A percentile compares a stretch with the other conserved stretches of the same genome.
Evolutionary conservation across 2,888 invertebrate genomes (phyloP).

Genomic region (Oligia strigilis): DNA sequence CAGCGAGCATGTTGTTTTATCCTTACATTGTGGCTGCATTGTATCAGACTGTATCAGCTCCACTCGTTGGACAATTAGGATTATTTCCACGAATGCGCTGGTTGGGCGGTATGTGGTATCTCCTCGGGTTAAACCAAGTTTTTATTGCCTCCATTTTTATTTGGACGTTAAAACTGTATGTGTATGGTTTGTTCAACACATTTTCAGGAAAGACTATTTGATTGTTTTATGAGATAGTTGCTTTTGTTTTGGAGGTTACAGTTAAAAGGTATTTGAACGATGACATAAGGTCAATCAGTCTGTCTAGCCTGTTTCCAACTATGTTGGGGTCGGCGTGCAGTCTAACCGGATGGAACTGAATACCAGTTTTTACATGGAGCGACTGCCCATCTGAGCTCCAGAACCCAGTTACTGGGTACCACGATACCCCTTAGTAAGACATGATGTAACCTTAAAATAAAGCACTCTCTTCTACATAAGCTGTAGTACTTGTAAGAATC

Average conservation of each 20-base stretch:
- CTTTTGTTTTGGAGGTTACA: not conserved
- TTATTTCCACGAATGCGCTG: conserved; percentile 32
- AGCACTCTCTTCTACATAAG: not conserved
- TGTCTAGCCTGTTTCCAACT: not conserved
- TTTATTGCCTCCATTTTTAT: conserved; percentile 38
- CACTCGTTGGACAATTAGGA: conserved; percentile 49
- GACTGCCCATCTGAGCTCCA: not conserved
- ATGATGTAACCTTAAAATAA: not conserved
- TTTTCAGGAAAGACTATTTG: not conserved
- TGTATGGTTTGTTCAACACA: not conserved
- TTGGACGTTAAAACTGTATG: conserved; percentile 16
- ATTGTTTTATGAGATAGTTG: not conserved
- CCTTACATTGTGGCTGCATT: conserved; percentile 47
- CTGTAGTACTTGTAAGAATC: not conserved
- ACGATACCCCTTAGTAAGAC: too few relatives aligned
- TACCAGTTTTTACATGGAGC: too few relatives aligned
- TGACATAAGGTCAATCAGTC: not conserved
- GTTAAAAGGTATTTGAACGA: not conserved
- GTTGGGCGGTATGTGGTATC: conserved; percentile 23
- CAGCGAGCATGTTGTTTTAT: conserved; percentile 24
- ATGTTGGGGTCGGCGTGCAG: too few relatives aligned
- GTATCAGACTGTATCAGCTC: conserved; percentile 37
- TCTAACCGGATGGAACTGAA: too few relatives aligned
- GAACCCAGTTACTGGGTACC: not conserved
- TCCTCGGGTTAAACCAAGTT: not conserved